Base-by-base conservation (phyloP, 2,888 invertebrate genomes). In the Linyphia triangularis region DNA sequence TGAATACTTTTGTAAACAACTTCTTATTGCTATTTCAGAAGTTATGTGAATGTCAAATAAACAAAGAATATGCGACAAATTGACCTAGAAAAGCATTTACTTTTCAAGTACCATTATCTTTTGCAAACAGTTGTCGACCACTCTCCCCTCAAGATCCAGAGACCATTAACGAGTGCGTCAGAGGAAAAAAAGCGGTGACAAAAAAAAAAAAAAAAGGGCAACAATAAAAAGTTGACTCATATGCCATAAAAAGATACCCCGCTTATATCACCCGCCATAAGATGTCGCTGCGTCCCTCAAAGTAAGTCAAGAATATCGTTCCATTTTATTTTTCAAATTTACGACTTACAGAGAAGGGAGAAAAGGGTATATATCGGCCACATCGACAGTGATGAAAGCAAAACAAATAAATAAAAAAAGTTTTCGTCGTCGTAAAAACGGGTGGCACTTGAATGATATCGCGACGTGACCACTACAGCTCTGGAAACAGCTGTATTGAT, bases 321-420 rank as follows among this genome's bases (percentile, higher is more conserved):
- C n/a, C 28, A 6, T 72, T 43, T 72, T 51, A 43, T n/a, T 3
- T 26, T 57, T 22, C 9, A 26, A 72, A 72, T 72, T 72, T 72
- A 72, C 26, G 72, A 72, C 51, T 16, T 9, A 13, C 28, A 3
- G 5, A 9, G 33, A 33, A 33, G 33, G 33, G 33, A 9, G 33
- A 6, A 9, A 9, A 13, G 65, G n/a, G 65, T 4, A 28, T 13
- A 65, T 16, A 13, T 33, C 33, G 9, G 33, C 33, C 33, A 9
- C 33, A 33, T 6, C 33, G 4, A 9, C 5, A 9, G 33, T 19
- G 65, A 1, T 16, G 65, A 65, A 65, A n/a, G 30, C 1, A 30
- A 3, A 65, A 65, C 33, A 6, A 33, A 33, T 33, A 30, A 10
- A 65, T 16, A 61, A 16, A 65, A 65, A 28, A 28, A 28, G 16